phyloP scores from a whole-genome alignment of 2,888 invertebrate genomes.

The Coelopa pilipes region DNA sequence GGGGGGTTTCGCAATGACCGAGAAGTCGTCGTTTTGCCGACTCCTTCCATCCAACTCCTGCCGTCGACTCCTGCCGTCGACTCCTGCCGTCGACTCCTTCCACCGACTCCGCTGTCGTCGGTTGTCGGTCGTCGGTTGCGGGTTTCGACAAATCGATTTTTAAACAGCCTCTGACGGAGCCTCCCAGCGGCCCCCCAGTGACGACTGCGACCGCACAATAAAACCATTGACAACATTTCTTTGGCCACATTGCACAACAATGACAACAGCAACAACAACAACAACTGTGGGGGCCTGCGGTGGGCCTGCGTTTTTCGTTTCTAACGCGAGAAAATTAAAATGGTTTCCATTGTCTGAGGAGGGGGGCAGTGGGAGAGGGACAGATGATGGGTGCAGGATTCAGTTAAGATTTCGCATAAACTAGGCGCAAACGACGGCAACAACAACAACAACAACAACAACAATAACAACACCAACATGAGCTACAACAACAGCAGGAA shows the following conservation, averaged over 20 bases:
- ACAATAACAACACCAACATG: background rate
- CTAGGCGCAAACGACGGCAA: background rate
- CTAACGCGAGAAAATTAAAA: constrained; percentile 5
- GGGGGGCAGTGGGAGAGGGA: background rate
- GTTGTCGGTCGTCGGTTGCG: too few relatives aligned
- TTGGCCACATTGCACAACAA: background rate
- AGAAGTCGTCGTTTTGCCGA: background rate
- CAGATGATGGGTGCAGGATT: background rate
- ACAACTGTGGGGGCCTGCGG: background rate
- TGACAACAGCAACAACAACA: constrained; percentile 6
- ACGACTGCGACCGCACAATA: constrained; percentile 18
- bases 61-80: too few relatives aligned
- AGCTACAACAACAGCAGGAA: constrained; percentile 18
- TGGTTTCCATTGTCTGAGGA: background rate
- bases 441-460: constrained; percentile 19
- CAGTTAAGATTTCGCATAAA: constrained; percentile 7
- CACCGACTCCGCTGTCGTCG: too few relatives aligned
- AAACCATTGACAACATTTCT: constrained; percentile 13
- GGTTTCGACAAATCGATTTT: background rate
- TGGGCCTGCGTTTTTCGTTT: background rate
- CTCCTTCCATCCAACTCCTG: too few relatives aligned
- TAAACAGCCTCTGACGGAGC: background rate
- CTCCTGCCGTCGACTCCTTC: too few relatives aligned
- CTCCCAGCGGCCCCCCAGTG: background rate
- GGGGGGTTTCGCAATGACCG: too few relatives aligned